Evolutionary conservation across 1,140 invertebrate species (phyloP).

Genomic region (Periplaneta americana): DNA sequence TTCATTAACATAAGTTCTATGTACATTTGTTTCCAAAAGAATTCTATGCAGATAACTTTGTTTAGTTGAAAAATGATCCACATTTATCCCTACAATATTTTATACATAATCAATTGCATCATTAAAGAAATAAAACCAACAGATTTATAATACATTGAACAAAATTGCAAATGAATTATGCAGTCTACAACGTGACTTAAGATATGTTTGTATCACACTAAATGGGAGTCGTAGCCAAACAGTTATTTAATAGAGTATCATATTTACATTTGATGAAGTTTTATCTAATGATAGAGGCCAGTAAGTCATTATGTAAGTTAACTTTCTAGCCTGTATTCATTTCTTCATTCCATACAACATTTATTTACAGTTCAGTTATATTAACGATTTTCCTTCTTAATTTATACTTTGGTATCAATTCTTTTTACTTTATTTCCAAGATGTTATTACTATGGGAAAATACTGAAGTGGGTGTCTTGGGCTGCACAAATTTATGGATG

Average conservation of each 20-base stretch:
- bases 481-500: neutral
- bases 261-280: conserved; percentile 3
- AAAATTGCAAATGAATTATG: neutral
- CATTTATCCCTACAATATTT: conserved; percentile 8
- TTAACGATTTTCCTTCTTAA: neutral
- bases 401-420: neutral
- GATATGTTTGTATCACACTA: conserved; percentile 9
- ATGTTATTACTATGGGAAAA: neutral
- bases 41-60: conserved; percentile 3
- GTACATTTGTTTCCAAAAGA: conserved; percentile 9
- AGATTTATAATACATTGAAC: neutral
- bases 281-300: neutral
- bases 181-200: conserved; percentile 7
- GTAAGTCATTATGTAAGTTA: neutral
- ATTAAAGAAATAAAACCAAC: conserved; percentile 3
- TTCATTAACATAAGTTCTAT: conserved; percentile 2
- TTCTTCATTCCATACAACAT: neutral
- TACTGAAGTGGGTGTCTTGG: neutral
- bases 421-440: neutral
- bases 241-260: neutral
- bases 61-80: conserved; percentile 7
- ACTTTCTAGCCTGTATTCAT: neutral
- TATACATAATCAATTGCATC: conserved; percentile 4
- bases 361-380: neutral
- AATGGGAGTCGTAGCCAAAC: conserved; percentile 1